A percentile compares a stretch with the other conserved stretches of the same genome.
Evolutionary conservation across 2,113 vertebrate species (phyloP).

Genomic region (Ivindomyrus marchei): DNA sequence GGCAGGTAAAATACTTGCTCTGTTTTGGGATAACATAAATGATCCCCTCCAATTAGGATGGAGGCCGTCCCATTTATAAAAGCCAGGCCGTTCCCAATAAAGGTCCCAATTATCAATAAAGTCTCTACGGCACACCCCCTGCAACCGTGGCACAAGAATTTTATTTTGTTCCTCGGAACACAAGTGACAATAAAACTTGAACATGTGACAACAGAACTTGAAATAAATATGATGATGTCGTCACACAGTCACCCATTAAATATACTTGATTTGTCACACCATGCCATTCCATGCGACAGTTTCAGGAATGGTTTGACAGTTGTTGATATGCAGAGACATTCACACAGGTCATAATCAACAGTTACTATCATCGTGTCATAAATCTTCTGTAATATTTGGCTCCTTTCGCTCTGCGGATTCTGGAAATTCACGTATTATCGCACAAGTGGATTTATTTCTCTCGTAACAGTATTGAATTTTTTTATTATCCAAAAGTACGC

Average conservation of each 20-base stretch:
- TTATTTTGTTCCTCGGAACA: not conserved
- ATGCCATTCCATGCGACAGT: not conserved
- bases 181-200: not conserved
- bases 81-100: not conserved
- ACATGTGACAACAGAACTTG: not conserved
- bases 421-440: not conserved
- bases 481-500: not conserved
- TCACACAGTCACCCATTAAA: not conserved
- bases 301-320: not conserved
- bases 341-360: not conserved
- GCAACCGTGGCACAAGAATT: not conserved
- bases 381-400: not conserved
- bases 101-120: not conserved
- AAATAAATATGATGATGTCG: not conserved
- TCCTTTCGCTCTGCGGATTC: not conserved
- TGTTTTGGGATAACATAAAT: not conserved
- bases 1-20: not conserved
- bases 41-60: not conserved
- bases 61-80: not conserved
- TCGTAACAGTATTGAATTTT: not conserved
- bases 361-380: not conserved
- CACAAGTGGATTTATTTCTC: not conserved
- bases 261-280: not conserved
- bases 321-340: not conserved
- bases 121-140: not conserved